Evolutionary conservation across 2,888 invertebrate genomes (phyloP).

Genomic region (Dolomedes plantarius): DNA sequence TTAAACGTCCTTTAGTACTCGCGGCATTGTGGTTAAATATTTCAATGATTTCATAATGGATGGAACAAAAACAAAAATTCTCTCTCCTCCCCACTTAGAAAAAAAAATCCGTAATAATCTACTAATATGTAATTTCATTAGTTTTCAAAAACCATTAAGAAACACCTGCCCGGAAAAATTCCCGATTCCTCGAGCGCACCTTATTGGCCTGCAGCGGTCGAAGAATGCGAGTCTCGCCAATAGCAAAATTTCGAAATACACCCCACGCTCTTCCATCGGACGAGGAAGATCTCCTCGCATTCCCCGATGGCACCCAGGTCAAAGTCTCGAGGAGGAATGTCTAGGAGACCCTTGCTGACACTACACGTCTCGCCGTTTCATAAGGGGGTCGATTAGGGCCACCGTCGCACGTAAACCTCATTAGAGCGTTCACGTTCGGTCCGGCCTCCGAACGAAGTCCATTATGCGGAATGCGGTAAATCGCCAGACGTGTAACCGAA

Average conservation of each 20-base stretch:
- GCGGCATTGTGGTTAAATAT: too few species aligned
- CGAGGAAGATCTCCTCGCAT: conserved; percentile 12
- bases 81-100: background rate
- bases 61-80: too few species aligned
- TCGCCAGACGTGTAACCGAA: conserved; percentile 6
- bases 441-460: conserved; percentile 13
- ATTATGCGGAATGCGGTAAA: conserved; percentile 3
- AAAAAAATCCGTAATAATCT: background rate
- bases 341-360: conserved; percentile 55
- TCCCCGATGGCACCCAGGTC: conserved; percentile 46
- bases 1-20: too few species aligned
- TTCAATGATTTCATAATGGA: too few species aligned
- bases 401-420: conserved; percentile 59
- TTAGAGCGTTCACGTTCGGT: conserved; percentile 50
- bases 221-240: background rate
- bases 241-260: background rate
- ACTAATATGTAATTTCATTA: background rate
- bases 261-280: conserved; percentile 1
- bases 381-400: conserved; percentile 49
- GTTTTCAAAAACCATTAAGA: background rate
- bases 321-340: conserved; percentile 44
- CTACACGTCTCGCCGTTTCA: conserved; percentile 54
- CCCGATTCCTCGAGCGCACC: background rate
- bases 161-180: background rate
- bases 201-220: background rate